These are phyloP conservation scores for Iguana delicatissima DNA, from an alignment of 2,797 vertebrate species.

Conservation along the genomic window DNA sequence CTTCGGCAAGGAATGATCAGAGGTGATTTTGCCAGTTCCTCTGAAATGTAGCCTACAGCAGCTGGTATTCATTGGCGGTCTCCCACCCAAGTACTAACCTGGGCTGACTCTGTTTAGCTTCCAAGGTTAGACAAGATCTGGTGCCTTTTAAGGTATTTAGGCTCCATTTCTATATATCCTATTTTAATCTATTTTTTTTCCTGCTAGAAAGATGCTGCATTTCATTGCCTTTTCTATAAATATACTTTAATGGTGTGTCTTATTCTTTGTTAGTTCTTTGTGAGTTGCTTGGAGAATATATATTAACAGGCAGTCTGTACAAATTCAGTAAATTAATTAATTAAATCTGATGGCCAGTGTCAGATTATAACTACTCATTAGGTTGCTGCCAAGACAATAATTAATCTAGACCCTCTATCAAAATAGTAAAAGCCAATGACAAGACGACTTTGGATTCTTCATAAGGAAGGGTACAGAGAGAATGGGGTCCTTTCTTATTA, in stretches of 20 bases:
- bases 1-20: no score
- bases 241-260: background rate
- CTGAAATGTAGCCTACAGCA: no score
- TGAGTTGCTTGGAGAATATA: background rate
- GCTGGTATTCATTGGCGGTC: no score
- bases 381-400: slow-evolving; percentile 3
- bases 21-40: no score
- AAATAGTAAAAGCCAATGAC: slow-evolving; percentile 14
- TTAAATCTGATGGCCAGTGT: background rate
- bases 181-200: background rate
- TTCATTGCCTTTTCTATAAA: background rate
- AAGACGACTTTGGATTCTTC: background rate
- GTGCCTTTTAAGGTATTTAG: no score
- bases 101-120: no score
- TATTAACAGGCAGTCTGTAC: background rate
- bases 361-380: background rate
- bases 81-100: no score
- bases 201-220: background rate
- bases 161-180: no score
- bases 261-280: background rate
- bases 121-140: no score
- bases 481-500: slow-evolving; percentile 7
- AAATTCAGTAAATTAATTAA: background rate
- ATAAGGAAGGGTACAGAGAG: background rate
- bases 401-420: slow-evolving; percentile 22